Percentiles rank a stretch among this genome's conserved stretches.
phyloP scores from a whole-genome alignment of 2,113 vertebrate genomes.

The Cyprinodon variegatus region DNA sequence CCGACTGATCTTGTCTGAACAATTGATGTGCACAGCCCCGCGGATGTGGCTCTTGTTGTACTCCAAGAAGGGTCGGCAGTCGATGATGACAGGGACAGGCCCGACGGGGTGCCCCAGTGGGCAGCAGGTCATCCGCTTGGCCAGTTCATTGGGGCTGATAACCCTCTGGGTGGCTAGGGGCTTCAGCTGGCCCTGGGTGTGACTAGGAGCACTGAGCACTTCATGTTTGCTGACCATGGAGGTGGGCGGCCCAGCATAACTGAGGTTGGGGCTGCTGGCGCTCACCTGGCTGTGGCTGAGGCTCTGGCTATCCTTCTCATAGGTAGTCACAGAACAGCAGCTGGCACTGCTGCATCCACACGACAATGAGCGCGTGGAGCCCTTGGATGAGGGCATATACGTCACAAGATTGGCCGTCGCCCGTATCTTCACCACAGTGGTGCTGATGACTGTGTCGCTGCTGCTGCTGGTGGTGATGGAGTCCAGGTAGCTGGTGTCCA shows the following conservation, averaged over 20 bases:
- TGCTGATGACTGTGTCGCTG: constrained; percentile 79
- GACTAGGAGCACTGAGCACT: constrained; percentile 84
- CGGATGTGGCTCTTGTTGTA: constrained; percentile 98
- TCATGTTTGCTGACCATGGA: constrained; percentile 88
- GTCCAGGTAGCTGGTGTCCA: constrained; percentile 94
- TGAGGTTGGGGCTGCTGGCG: constrained; percentile 82
- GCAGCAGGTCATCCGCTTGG: constrained; percentile 93
- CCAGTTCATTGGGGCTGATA: constrained; percentile 94
- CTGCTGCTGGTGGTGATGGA: constrained; percentile 73
- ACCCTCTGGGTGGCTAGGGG: constrained; percentile 82
- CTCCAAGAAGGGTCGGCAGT: constrained; percentile 97
- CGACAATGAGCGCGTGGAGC: constrained; percentile 98
- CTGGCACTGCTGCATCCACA: constrained; percentile 99
- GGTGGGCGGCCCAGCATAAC: constrained; percentile 80
- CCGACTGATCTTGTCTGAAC: constrained; percentile 97
- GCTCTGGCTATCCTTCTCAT: constrained; percentile 89
- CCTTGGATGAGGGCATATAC: constrained; percentile 99
- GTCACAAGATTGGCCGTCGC: constrained; percentile 89
- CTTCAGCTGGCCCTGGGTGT: constrained; percentile 74
- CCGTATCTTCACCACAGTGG: constrained; percentile 91
- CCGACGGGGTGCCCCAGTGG: constrained; percentile 89
- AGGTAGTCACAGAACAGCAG: constrained; percentile 97
- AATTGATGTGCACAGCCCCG: constrained; percentile 97
- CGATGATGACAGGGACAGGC: constrained; percentile 93
- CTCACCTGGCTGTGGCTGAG: constrained; percentile 88